These are phyloP conservation scores for Cacoxenus indagator DNA, from an alignment of 2,888 invertebrate species.

Conservation along the genomic window DNA sequence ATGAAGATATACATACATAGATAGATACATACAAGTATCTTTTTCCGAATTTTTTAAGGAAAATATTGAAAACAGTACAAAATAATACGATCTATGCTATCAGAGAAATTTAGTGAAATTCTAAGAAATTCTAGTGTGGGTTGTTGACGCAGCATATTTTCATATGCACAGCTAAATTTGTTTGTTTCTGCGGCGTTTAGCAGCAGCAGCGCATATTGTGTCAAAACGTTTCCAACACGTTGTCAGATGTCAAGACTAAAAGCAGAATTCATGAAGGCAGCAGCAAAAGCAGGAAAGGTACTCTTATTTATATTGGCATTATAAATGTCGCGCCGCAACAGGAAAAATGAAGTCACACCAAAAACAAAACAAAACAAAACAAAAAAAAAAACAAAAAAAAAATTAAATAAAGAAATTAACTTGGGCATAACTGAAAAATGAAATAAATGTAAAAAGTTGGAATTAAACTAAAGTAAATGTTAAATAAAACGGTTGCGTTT, in stretches of 20 bases:
- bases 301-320: constrained; percentile 56
- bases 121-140: constrained; percentile 15
- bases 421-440: constrained; percentile 31
- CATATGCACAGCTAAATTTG: constrained; percentile 2
- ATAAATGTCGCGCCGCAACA: constrained; percentile 50
- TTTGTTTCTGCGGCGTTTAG: background rate
- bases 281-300: background rate
- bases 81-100: no score
- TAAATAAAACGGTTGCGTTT: no score
- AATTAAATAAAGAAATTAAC: constrained; percentile 20
- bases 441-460: constrained; percentile 23
- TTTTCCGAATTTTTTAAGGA: background rate
- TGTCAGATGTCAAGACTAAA: constrained; percentile 44
- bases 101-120: no score
- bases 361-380: background rate
- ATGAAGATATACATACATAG: background rate
- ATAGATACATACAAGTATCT: background rate
- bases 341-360: background rate
- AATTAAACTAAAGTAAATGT: background rate
- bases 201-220: constrained; percentile 16
- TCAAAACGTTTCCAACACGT: constrained; percentile 41
- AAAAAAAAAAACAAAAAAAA: background rate
- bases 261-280: background rate
- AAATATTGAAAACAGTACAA: background rate
- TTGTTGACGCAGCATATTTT: constrained; percentile 12